Conservation (phyloP, 2,888 invertebrate species). For the Kryphioiulus occultus region DNA sequence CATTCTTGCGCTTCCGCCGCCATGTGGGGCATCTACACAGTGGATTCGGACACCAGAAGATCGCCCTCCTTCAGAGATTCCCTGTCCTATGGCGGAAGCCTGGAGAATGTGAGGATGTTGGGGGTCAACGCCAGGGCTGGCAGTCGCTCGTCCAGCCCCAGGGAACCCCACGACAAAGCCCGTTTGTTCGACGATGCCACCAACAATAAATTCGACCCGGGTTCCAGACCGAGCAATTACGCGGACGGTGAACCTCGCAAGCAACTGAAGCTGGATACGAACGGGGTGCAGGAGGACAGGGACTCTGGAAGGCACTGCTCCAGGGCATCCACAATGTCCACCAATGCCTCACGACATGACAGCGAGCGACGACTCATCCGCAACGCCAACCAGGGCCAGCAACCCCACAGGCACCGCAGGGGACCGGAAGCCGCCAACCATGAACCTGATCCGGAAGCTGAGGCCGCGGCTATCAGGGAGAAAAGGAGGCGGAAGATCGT, state of each 20-base stretch:
- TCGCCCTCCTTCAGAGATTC: neutral
- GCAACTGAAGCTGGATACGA: slow-evolving; percentile 21
- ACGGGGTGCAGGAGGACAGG: neutral
- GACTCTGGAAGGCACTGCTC: neutral
- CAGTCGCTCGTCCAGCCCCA: slow-evolving; percentile 26
- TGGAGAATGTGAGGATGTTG: slow-evolving; percentile 44
- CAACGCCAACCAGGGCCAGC: neutral
- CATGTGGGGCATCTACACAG: slow-evolving; percentile 43
- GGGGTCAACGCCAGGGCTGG: neutral
- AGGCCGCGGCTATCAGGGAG: slow-evolving; percentile 45
- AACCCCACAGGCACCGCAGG: neutral
- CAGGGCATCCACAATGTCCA: neutral
- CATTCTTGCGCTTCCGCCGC: neutral
- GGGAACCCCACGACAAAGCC: neutral
- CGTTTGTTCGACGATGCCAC: slow-evolving; percentile 4
- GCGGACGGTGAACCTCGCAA: neutral
- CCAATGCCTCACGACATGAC: neutral
- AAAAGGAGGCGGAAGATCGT: slow-evolving; percentile 55
- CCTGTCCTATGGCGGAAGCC: neutral
- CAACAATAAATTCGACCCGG: neutral
- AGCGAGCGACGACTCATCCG: slow-evolving; percentile 39
- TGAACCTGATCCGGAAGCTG: slow-evolving; percentile 22
- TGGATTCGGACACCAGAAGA: slow-evolving; percentile 41
- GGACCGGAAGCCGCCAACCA: neutral
- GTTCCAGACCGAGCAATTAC: neutral